phyloP scores from a whole-genome alignment of 2,113 vertebrate species.

The Zosterops japonicus region DNA sequence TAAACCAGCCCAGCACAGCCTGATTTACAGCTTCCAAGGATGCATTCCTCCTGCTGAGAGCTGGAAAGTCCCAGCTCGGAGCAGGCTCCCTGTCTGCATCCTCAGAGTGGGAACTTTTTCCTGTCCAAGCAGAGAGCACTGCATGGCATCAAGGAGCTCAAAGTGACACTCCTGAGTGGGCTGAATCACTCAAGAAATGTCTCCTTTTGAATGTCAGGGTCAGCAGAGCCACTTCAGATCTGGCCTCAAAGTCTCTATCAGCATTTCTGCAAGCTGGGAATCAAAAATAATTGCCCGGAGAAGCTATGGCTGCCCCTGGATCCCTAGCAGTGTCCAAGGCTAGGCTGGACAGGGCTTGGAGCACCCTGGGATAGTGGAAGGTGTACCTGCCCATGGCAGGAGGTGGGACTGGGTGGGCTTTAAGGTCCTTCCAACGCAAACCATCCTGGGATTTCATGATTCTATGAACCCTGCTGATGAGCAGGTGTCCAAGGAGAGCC shows the following conservation, averaged over 20 bases:
- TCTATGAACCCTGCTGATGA: not conserved
- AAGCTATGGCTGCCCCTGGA: not conserved
- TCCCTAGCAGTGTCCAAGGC: not conserved
- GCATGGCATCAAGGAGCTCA: fast-evolving
- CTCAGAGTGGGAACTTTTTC: not conserved
- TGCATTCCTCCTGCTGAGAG: not conserved
- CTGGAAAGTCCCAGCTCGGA: not conserved
- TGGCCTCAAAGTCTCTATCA: not conserved
- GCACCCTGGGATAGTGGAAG: fast-evolving
- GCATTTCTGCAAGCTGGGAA: not conserved
- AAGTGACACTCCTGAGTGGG: not conserved
- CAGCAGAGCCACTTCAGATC: not conserved
- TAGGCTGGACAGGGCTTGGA: not conserved
- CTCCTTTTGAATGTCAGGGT: not conserved
- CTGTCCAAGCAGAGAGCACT: not conserved
- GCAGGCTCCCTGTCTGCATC: not conserved
- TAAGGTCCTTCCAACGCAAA: not conserved
- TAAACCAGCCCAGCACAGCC: not conserved
- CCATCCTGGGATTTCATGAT: not conserved
- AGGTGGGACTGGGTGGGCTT: not conserved
- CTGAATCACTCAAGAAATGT: not conserved
- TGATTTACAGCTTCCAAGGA: not conserved
- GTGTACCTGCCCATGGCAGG: not conserved
- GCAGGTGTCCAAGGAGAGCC: not conserved
- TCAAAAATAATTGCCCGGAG: not conserved